phyloP scores from a whole-genome alignment of 2,888 invertebrate species.

The Laspeyria flexula region DNA sequence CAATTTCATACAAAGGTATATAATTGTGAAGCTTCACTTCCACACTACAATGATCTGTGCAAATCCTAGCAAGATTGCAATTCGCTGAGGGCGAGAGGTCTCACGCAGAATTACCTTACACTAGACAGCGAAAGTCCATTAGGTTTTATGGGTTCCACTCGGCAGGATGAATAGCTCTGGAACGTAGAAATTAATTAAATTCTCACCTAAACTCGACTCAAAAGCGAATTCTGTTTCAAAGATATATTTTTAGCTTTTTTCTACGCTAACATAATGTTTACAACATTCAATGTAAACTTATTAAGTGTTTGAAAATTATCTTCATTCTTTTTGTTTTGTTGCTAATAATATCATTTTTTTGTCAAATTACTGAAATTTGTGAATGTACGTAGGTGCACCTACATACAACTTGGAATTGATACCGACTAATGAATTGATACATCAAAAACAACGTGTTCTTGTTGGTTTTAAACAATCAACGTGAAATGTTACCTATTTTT shows the following conservation, averaged over 20 bases:
- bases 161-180: constrained; percentile 73
- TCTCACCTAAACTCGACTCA: constrained; percentile 67
- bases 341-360: not conserved
- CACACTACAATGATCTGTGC: constrained; percentile 35
- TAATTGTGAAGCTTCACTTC: constrained; percentile 6
- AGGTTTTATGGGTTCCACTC: constrained; percentile 79
- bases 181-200: constrained; percentile 82
- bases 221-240: constrained; percentile 47
- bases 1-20: constrained; percentile 8
- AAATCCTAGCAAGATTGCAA: constrained; percentile 65
- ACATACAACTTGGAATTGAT: too few species aligned
- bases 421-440: too few species aligned
- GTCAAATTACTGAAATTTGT: too few species aligned
- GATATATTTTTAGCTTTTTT: constrained; percentile 20
- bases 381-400: too few species aligned
- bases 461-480: too few species aligned
- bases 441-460: too few species aligned
- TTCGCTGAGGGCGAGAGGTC: constrained; percentile 64
- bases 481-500: too few species aligned
- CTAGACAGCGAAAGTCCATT: constrained; percentile 83
- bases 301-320: not conserved
- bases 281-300: constrained; percentile 7
- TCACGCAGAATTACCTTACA: constrained; percentile 72
- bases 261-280: constrained; percentile 11
- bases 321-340: not conserved